These are phyloP conservation scores for Aleiodes leptofemur DNA, from an alignment of 2,888 invertebrate genomes.

Conservation along the genomic window DNA sequence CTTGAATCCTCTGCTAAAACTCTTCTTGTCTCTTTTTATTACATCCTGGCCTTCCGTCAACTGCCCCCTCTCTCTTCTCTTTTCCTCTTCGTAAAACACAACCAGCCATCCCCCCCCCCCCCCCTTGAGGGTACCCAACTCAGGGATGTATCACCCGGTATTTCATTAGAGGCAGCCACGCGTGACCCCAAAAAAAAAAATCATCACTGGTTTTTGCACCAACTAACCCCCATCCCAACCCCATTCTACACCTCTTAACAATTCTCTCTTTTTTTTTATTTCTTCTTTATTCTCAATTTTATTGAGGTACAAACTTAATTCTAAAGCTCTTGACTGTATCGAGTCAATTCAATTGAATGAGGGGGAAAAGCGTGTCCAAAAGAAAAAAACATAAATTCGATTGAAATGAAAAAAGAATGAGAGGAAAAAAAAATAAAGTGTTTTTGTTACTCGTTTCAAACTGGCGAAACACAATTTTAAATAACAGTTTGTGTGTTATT, in stretches of 20 bases:
- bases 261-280: constrained; percentile 22
- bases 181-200: constrained; percentile 56
- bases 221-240: constrained; percentile 34
- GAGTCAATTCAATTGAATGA: constrained; percentile 4
- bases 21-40: constrained; percentile 43
- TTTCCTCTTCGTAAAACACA: constrained; percentile 37
- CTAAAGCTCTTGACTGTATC: neutral
- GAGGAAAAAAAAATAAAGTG: neutral
- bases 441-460: neutral
- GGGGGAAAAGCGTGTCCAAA: neutral
- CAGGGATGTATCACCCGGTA: constrained; percentile 61
- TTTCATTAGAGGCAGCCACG: constrained; percentile 59
- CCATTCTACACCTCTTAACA: neutral
- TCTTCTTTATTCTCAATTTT: neutral
- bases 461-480: neutral
- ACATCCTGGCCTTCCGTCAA: constrained; percentile 52
- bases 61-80: constrained; percentile 44
- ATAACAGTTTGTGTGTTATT: constrained; percentile 1
- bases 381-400: neutral
- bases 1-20: constrained; percentile 38
- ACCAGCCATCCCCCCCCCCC: constrained; percentile 41
- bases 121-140: constrained; percentile 41
- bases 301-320: neutral
- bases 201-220: constrained; percentile 37
- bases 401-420: neutral